Evolutionary conservation across 2,888 invertebrate species (phyloP).

Genomic region (Noctua pronuba): DNA sequence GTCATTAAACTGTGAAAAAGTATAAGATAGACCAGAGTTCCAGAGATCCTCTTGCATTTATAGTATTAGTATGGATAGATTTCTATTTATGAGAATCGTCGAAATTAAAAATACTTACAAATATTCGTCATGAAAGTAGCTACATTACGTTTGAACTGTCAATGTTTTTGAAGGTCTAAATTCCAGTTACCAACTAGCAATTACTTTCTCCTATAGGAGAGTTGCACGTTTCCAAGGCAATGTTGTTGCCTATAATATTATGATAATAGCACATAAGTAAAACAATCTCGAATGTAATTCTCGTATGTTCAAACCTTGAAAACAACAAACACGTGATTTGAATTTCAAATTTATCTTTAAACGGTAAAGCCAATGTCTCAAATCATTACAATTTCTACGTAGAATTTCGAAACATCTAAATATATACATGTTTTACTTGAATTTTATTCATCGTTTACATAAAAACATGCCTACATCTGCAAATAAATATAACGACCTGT

Average conservation of each 20-base stretch:
- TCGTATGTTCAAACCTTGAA: slow-evolving; percentile 43
- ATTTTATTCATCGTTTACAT: not conserved
- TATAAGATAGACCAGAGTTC: not conserved
- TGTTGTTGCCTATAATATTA: slow-evolving; percentile 26
- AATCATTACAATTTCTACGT: slow-evolving; percentile 44
- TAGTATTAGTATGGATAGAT: not conserved
- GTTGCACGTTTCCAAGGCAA: slow-evolving; percentile 13
- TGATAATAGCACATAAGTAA: slow-evolving; percentile 35
- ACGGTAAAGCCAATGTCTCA: slow-evolving; percentile 28
- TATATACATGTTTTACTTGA: slow-evolving; percentile 15
- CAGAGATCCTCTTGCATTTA: not conserved
- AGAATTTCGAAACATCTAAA: slow-evolving; percentile 13
- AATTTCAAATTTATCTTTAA: slow-evolving; percentile 55
- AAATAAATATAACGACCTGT: not conserved
- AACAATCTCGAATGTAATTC: slow-evolving; percentile 43
- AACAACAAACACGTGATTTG: slow-evolving; percentile 55
- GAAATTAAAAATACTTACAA: not conserved
- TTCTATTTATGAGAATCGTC: not conserved
- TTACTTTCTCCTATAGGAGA: not conserved
- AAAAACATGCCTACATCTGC: not conserved
- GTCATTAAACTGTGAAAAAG: not conserved
- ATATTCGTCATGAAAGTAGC: not conserved
- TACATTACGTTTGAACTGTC: too few relatives aligned
- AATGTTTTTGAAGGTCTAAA: not conserved
- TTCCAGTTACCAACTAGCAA: not conserved